A percentile compares a stretch with the other conserved stretches of the same genome.
Evolutionary conservation across 2,888 invertebrate species (phyloP).

Genomic region (Polydrusus cervinus): DNA sequence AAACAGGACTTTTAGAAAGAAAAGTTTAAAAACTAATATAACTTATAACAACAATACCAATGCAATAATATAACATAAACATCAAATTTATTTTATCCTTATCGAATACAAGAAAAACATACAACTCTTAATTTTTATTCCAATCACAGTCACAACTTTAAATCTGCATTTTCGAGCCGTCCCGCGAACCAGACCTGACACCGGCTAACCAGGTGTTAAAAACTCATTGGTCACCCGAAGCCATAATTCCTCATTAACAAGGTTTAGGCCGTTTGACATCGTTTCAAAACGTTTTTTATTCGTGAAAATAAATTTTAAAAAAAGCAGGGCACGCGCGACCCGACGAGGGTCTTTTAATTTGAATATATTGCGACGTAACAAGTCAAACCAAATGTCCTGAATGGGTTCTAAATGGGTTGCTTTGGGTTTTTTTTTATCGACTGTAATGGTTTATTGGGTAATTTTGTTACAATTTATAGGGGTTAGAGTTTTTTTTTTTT

Average conservation of each 20-base stretch:
- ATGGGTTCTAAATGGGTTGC: conserved; percentile 62
- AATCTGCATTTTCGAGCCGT: conserved; percentile 5
- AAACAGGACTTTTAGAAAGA: too few species aligned
- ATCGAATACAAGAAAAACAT: too few species aligned
- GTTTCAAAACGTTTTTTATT: conserved; percentile 24
- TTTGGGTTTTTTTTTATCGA: conserved; percentile 55
- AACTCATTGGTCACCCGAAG: conserved; percentile 44
- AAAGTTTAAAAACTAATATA: too few species aligned
- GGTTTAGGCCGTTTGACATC: conserved; percentile 32
- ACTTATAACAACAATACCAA: too few species aligned
- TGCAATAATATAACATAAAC: too few species aligned
- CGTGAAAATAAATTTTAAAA: conserved; percentile 32
- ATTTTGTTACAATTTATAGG: conserved; percentile 31
- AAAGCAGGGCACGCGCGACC: conserved; percentile 29
- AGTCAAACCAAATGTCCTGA: conserved; percentile 49
- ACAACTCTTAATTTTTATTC: too few species aligned
- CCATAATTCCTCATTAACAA: conserved; percentile 51
- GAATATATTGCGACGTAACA: conserved; percentile 68
- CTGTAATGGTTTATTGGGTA: conserved; percentile 43
- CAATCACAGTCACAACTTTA: background rate
- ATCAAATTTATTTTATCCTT: too few species aligned
- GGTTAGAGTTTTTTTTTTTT: background rate
- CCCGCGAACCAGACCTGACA: conserved; percentile 33
- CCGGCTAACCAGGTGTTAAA: conserved; percentile 47
- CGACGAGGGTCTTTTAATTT: conserved; percentile 63